Conservation (phyloP, 2,888 invertebrate species). For the Pollenia angustigena region DNA sequence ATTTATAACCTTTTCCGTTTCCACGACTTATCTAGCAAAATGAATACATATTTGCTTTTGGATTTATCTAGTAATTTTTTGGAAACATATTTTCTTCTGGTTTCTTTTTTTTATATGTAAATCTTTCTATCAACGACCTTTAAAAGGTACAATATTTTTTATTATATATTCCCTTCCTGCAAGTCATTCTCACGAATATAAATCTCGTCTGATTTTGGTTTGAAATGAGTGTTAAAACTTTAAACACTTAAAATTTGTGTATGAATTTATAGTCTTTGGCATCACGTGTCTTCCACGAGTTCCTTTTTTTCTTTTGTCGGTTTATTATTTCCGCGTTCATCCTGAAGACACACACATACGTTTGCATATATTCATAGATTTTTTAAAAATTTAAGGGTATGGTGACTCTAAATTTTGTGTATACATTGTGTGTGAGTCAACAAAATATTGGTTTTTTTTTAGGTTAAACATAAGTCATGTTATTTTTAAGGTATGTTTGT, state of each 20-base stretch:
- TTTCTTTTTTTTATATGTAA: constrained; percentile 34
- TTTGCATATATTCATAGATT: neutral
- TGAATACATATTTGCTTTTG: neutral
- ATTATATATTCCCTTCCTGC: constrained; percentile 36
- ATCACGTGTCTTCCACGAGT: constrained; percentile 85
- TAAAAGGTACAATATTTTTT: constrained; percentile 15
- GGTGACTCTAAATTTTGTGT: constrained; percentile 71
- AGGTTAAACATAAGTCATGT: constrained; percentile 32
- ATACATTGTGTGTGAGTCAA: constrained; percentile 77
- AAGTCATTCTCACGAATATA: constrained; percentile 67
- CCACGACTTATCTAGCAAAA: constrained; percentile 10
- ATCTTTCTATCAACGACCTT: constrained; percentile 55
- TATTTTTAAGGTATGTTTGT: constrained; percentile 36
- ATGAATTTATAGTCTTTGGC: constrained; percentile 83
- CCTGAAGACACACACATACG: constrained; percentile 30
- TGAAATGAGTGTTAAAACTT: constrained; percentile 78
- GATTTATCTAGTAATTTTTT: constrained; percentile 14
- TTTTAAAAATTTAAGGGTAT: constrained; percentile 62
- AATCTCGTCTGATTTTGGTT: constrained; percentile 31
- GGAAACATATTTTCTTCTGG: constrained; percentile 53
- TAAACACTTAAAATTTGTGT: constrained; percentile 79
- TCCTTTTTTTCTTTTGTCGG: constrained; percentile 73
- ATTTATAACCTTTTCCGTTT: constrained; percentile 13
- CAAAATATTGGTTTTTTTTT: constrained; percentile 74
- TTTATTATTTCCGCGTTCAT: constrained; percentile 78